These are phyloP conservation scores for Glaucidium brasilianum DNA, from an alignment of 2,113 vertebrate genomes.

Conservation along the genomic window DNA sequence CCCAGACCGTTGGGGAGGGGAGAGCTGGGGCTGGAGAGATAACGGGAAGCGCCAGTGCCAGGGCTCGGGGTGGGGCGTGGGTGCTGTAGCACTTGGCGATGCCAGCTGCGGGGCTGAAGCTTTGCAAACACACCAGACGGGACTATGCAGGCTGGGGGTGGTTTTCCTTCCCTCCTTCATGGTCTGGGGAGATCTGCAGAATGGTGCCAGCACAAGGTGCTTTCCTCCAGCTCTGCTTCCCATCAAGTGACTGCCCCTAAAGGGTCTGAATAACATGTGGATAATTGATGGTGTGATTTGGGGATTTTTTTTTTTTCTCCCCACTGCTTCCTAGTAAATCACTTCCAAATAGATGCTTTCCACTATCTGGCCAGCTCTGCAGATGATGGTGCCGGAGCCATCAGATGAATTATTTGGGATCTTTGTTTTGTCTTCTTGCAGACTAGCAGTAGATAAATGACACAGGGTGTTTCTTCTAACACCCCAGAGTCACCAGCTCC, in stretches of 20 bases:
- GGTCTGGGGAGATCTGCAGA: not conserved
- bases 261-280: not conserved
- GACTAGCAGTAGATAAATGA: not conserved
- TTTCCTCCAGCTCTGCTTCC: not conserved
- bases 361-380: not conserved
- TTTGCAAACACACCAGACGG: not conserved
- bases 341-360: not conserved
- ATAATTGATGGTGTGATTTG: not conserved
- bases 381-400: not conserved
- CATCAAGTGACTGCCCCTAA: not conserved
- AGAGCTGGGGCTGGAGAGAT: constrained; percentile 38
- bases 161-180: not conserved
- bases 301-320: not conserved
- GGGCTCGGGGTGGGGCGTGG: not conserved
- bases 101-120: not conserved
- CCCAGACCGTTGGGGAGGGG: constrained; percentile 41
- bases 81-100: not conserved
- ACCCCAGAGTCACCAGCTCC: not conserved
- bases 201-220: not conserved
- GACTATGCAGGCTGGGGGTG: not conserved
- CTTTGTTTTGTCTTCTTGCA: not conserved
- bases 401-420: not conserved
- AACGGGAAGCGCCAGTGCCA: not conserved
- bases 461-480: not conserved
- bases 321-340: not conserved